Conservation (phyloP, 2,113 vertebrate genomes). For the Heterotilapia buettikoferi region DNA sequence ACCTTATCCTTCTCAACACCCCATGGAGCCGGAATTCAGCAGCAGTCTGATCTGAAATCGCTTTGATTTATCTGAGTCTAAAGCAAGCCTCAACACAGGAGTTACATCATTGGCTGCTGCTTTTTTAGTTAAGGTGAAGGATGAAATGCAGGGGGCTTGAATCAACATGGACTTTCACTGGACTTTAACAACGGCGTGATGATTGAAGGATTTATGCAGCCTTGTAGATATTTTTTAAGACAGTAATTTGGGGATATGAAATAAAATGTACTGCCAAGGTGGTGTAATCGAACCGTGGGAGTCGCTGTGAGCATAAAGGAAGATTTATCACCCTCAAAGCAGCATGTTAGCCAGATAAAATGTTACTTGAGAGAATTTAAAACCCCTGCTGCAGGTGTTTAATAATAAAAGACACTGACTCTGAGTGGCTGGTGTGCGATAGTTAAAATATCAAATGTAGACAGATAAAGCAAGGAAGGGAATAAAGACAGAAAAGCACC, state of each 20-base stretch:
- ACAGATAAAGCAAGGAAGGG: not conserved
- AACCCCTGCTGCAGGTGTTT: constrained; percentile 12
- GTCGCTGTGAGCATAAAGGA: constrained; percentile 1
- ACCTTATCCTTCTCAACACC: constrained; percentile 51
- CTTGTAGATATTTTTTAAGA: constrained; percentile 4
- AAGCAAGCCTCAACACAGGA: not conserved
- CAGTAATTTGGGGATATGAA: constrained; percentile 39
- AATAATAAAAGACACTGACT: not conserved
- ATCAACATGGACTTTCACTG: constrained; percentile 45
- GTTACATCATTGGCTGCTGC: not conserved
- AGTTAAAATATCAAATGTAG: not conserved
- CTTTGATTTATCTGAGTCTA: constrained; percentile 36
- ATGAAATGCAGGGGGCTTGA: constrained; percentile 47
- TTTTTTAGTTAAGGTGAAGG: not conserved
- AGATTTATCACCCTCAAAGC: constrained; percentile 47
- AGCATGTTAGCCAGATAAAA: constrained; percentile 46
- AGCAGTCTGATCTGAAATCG: constrained; percentile 18
- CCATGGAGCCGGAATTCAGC: not conserved
- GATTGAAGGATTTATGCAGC: constrained; percentile 44
- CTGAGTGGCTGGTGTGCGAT: not conserved
- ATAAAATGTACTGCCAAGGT: constrained; percentile 36
- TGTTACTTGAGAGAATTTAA: constrained; percentile 35
- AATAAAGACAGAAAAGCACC: not conserved
- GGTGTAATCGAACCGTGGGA: constrained; percentile 52
- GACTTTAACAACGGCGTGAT: constrained; percentile 28